Evolutionary conservation across 2,797 vertebrate species (phyloP).

Genomic region (Tragelaphus eurycerus): DNA sequence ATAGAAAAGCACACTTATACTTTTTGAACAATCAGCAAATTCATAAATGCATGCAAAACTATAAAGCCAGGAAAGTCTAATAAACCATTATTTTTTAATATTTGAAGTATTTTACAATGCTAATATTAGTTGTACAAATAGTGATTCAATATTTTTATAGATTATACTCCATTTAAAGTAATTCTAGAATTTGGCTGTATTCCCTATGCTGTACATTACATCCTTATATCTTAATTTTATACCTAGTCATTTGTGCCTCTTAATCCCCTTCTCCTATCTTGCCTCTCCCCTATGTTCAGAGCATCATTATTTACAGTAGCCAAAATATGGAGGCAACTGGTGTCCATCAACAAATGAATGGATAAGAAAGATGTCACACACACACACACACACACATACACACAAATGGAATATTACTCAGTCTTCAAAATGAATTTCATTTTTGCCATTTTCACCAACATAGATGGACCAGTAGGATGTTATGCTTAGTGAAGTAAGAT

Average conservation of each 20-base stretch:
- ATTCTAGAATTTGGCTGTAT: background rate
- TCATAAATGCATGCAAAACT: background rate
- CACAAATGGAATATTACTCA: background rate
- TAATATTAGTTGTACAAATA: background rate
- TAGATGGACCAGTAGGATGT: background rate
- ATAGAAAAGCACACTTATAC: background rate
- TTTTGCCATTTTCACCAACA: background rate
- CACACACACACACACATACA: background rate
- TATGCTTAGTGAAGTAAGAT: background rate
- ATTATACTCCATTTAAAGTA: background rate
- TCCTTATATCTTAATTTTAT: background rate
- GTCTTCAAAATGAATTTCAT: background rate
- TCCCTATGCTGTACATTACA: background rate
- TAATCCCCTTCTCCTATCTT: background rate
- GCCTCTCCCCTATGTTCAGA: background rate
- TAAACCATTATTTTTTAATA: background rate
- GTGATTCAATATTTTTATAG: background rate
- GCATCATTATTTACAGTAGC: background rate
- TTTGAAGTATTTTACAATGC: background rate
- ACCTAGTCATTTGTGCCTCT: background rate
- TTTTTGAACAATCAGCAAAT: background rate
- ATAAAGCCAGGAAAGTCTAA: background rate
- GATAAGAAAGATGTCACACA: background rate
- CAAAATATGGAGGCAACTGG: background rate
- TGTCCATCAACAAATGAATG: background rate